phyloP scores from a whole-genome alignment of 1,140 invertebrate genomes.

The Drosophila lini region DNA sequence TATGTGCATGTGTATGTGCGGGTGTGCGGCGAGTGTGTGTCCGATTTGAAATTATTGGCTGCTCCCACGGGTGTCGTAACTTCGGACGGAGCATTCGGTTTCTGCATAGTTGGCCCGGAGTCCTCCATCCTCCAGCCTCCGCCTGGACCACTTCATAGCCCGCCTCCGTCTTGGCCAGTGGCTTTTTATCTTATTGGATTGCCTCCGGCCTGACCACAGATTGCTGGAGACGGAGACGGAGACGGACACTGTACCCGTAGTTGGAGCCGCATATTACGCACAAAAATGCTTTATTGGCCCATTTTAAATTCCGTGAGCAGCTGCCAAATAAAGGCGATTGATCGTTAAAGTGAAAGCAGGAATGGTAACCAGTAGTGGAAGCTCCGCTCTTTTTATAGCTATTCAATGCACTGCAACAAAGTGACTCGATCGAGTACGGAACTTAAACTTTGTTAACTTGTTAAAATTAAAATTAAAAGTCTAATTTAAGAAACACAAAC shows the following conservation, averaged over 20 bases:
- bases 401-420: conserved; percentile 5
- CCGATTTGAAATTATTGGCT: conserved; percentile 82
- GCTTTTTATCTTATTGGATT: conserved; percentile 76
- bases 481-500: not conserved
- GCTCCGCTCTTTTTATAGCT: conserved; percentile 16
- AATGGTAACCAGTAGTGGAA: conserved; percentile 15
- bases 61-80: conserved; percentile 82
- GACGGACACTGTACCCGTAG: not conserved
- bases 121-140: not conserved
- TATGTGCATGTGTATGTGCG: conserved; percentile 16
- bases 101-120: conserved; percentile 62
- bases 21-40: conserved; percentile 41
- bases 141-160: conserved; percentile 5
- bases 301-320: conserved; percentile 68
- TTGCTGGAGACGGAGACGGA: conserved; percentile 25
- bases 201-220: conserved; percentile 66
- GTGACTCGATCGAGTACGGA: not conserved
- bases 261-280: conserved; percentile 31
- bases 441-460: conserved; percentile 10
- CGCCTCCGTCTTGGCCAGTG: conserved; percentile 16
- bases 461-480: not conserved
- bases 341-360: conserved; percentile 53
- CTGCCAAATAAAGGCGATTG: conserved; percentile 69
- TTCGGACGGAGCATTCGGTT: conserved; percentile 54
- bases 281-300: conserved; percentile 55